Evolutionary conservation across 2,888 invertebrate species (phyloP).

Genomic region (Phyllotreta striolata): DNA sequence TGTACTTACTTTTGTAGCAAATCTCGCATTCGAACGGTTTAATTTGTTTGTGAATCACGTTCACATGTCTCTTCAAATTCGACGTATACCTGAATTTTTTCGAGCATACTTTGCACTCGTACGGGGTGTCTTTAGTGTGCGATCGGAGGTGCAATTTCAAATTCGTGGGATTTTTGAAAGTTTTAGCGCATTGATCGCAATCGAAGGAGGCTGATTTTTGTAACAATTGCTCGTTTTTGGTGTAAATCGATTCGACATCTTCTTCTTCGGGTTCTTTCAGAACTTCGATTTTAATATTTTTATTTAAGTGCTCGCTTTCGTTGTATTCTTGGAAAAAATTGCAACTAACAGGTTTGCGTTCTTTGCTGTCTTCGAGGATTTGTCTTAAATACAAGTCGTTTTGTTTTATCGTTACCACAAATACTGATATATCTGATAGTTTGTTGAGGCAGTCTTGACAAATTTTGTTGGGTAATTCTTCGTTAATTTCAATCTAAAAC

Average conservation of each 20-base stretch:
- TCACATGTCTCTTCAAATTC: conserved; percentile 39
- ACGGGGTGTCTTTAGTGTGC: conserved; percentile 37
- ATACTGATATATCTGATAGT: conserved; percentile 32
- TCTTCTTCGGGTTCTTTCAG: not conserved
- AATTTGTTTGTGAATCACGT: conserved; percentile 43
- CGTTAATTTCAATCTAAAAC: conserved; percentile 36
- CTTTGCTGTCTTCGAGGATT: conserved; percentile 22
- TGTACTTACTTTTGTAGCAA: conserved; percentile 46
- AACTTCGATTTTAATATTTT: not conserved
- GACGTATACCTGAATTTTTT: conserved; percentile 38
- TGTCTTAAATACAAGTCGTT: conserved; percentile 36
- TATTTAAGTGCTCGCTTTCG: conserved; percentile 1
- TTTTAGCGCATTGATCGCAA: conserved; percentile 35
- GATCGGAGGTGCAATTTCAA: conserved; percentile 35
- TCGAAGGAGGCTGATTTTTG: conserved; percentile 21
- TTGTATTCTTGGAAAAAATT: conserved; percentile 2
- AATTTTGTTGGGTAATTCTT: conserved; percentile 38
- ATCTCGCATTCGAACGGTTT: conserved; percentile 48
- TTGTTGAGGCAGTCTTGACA: conserved; percentile 33
- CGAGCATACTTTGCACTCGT: conserved; percentile 39
- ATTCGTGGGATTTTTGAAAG: conserved; percentile 27
- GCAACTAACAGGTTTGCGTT: conserved; percentile 8
- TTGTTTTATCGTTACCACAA: conserved; percentile 32
- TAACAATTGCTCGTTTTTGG: too few species aligned
- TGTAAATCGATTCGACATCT: not conserved